A percentile compares a stretch with the other conserved stretches of the same genome.
These are phyloP conservation scores for Drosophila bifasciata DNA, from an alignment of 1,140 invertebrate species.

Conservation along the genomic window DNA sequence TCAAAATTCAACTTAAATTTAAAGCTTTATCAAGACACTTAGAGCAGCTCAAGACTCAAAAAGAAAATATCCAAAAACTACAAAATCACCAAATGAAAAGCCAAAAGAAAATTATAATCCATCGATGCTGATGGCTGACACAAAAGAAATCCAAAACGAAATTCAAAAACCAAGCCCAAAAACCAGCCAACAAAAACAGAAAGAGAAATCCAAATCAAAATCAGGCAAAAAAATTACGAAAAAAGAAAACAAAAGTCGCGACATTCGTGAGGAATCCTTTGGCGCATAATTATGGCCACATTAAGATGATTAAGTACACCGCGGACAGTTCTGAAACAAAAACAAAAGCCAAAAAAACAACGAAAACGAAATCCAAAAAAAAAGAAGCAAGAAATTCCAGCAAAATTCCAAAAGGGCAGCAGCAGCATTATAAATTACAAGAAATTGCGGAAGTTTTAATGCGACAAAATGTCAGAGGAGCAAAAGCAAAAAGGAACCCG, in stretches of 20 bases:
- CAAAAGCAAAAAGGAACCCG: slow-evolving; percentile 48
- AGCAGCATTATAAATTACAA: slow-evolving; percentile 80
- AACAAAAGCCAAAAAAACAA: slow-evolving; percentile 15
- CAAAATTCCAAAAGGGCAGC: slow-evolving; percentile 67
- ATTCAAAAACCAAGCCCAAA: slow-evolving; percentile 25
- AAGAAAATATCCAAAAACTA: slow-evolving; percentile 3
- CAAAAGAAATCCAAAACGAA: slow-evolving; percentile 15
- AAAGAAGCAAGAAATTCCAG: slow-evolving; percentile 23
- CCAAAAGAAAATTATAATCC: slow-evolving; percentile 1
- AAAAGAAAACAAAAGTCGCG: slow-evolving; percentile 44
- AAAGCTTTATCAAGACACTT: not conserved
- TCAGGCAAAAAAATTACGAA: slow-evolving; percentile 6
- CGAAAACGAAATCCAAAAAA: slow-evolving; percentile 8
- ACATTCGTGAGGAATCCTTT: slow-evolving; percentile 47
- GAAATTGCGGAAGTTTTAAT: slow-evolving; percentile 79
- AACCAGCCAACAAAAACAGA: slow-evolving; percentile 1
- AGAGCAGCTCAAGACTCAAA: slow-evolving; percentile 2
- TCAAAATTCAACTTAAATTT: slow-evolving; percentile 45
- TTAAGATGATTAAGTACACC: slow-evolving; percentile 76
- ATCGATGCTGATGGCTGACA: slow-evolving; percentile 23
- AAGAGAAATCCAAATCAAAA: slow-evolving; percentile 20
- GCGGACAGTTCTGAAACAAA: slow-evolving; percentile 40
- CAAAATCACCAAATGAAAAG: slow-evolving; percentile 4
- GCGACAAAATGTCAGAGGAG: slow-evolving; percentile 77
- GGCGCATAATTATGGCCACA: slow-evolving; percentile 73